Evolutionary conservation across 2,113 vertebrate species (phyloP).

Genomic region (Leptobrachium leishanense): DNA sequence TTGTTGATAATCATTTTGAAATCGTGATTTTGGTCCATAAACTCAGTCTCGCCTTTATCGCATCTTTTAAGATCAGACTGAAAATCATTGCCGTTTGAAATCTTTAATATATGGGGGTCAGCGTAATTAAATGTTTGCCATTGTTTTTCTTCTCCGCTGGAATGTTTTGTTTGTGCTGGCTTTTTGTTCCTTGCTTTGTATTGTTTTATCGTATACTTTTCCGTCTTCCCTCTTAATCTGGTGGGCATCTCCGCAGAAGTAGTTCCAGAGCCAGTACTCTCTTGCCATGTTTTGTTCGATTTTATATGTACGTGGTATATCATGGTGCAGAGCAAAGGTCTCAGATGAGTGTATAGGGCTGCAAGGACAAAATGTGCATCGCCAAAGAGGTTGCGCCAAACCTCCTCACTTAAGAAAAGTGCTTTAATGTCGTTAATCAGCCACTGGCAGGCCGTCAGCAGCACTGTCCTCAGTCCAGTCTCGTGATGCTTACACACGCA

Average conservation of each 20-base stretch:
- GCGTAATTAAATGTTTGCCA: background rate
- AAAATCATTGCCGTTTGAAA: background rate
- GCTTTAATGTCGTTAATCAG: conserved; percentile 35
- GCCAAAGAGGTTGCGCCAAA: conserved; percentile 29
- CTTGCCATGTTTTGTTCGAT: background rate
- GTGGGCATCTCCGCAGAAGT: background rate
- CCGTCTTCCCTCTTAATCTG: background rate
- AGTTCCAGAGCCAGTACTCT: background rate
- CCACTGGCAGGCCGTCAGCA: conserved; percentile 37
- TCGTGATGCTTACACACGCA: conserved; percentile 35
- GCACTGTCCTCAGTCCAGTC: conserved; percentile 14
- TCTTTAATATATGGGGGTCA: background rate
- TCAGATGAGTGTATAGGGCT: conserved; percentile 24
- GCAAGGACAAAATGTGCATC: conserved; percentile 13
- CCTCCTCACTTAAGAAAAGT: conserved; percentile 30
- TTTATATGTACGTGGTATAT: conserved; percentile 10
- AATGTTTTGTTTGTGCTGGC: background rate
- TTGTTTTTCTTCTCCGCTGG: background rate
- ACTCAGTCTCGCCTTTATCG: background rate
- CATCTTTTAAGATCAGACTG: background rate
- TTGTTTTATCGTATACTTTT: background rate
- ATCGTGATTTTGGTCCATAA: background rate
- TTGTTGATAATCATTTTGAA: conserved; percentile 22
- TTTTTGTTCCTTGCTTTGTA: background rate
- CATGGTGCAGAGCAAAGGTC: conserved; percentile 22